Base-by-base conservation (phyloP, 2,113 vertebrate species). In the Mastomys natalensis region DNA sequence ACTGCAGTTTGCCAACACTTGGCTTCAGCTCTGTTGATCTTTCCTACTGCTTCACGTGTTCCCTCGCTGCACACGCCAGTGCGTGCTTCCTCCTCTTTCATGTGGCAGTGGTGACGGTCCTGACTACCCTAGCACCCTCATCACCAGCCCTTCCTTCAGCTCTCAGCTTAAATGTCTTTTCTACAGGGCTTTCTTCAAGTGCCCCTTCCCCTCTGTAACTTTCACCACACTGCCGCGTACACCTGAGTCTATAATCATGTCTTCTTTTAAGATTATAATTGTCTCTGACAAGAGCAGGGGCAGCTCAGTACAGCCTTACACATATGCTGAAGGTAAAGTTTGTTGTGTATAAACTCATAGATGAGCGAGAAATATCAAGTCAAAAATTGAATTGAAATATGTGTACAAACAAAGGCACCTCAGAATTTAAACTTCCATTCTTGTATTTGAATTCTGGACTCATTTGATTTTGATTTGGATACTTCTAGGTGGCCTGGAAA, bases 301-400 rank as follows among this genome's bases (percentile, higher is more conserved):
- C 80, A 92, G 3, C 48, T 64, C 62, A 45, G 12, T 43, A 3
- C 62, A 68, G 8, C 37, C 21, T 70, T 70, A 78, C 29, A 78
- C 43, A 16, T 16, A 13, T 12, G 90, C 6, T 29, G 68, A 31
- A 1, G 43, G 60, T 29, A 93, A 85, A 58, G 55, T 58, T 72
- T 95, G 53, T 80, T 93, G 29, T 26, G 48, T 90, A 92, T 91
- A 85, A 89, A 53, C 87, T 0, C 5, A 73, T 34, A 84, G 40
- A 70, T 60, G 19, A 90, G 26, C 87, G 15, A 92, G 93, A 95
- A 90, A 80, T 89, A 43, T n/a, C 22, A 91, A 51, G 29, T 68
- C 11, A 78, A 70, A 94, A 93, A 37, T 24, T 43, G 48, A 84
- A 68, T 91, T 76, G 58, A 84, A 74, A 31, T 88, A 31, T 22